Evolutionary conservation across 2,888 invertebrate species (phyloP), one percentile per base, ranked within the genome.

Genomic region (Anaspis maculata): DNA sequence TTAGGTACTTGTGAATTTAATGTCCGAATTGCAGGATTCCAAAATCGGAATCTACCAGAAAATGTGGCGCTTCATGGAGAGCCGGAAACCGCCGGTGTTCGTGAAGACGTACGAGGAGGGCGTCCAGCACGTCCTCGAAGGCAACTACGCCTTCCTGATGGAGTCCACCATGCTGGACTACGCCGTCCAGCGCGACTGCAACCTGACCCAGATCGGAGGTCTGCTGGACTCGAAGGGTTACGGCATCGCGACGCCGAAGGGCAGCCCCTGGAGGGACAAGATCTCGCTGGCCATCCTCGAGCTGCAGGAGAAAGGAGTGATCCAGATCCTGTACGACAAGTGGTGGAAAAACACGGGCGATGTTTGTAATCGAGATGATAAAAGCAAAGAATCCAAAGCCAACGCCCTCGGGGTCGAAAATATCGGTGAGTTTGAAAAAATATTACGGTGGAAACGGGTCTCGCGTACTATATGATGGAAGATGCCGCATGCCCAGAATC

Each of bases 261-360:
- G 95, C 54, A 79, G 94, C 15, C 90, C 89, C 0, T 97, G 95
- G 91, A 73, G 95, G n/a, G 97, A 98, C 68, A 84, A 87, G 63
- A 90, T 97, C 48, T 95, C 95, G 0, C 69, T 95, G 25, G 92
- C 94, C 1, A 94, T 96, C 52, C 70, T 97, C 15, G 91, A 95
- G 57, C 76, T 97, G 2, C 94, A 95, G 53, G 96, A 97, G 63
- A 90, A 90, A 54, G 95, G 95, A 1, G 83, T 83, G 26, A 88
- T 91, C 45, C 90, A 91, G 68, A 86, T 89, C 46, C 67, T 95
- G 34, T 94, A 95, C 62, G 94, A 92, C 59, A 95, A 92, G 62
- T 97, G 96, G 96, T 97, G 96, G 96, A 91, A 94, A 68, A 90
- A 91, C 57, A 89, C 90, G 0, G 91, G 91, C 0, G 88, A 90